Evolutionary conservation across 1,140 invertebrate species (phyloP), one percentile per base, ranked within the genome.

Genomic region (Drosophila lacteicornis): DNA sequence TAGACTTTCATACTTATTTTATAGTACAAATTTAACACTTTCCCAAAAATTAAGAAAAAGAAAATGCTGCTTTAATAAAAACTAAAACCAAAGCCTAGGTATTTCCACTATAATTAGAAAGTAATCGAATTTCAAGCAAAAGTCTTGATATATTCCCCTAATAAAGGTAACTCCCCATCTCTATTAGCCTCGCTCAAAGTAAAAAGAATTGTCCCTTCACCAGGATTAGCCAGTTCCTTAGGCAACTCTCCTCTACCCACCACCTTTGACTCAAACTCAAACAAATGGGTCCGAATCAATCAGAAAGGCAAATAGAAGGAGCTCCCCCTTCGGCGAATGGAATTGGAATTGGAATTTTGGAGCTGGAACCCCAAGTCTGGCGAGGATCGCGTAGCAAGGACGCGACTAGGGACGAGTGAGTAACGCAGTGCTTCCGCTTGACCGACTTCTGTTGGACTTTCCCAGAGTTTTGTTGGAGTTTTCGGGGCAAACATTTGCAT

Each of bases 291-390:
- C 17, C 75, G 45, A 86, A 82, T 86, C 82, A 87, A 86, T 87
- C 83, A 69, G 51, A 85, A 82, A 87, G 62, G 82, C 82, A 85
- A 85, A 85, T 59, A 85, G 62, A 80, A 66, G 11, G 19, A 19
- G 19, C 47, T 19, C n/a, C 33, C 68, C 40, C 55, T 61, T 19
- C 36, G 11, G n/a, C 33, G 50, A 69, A 43, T 61, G 57, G 75
- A 79, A 80, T 84, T 76, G 66, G 43, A 57, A 73, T 19, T 30
- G 27, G 9, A 25, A 40, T 13, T 12, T 12, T 43, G 25, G 46
- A 49, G 19, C 17, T 38, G 19, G 2, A 7, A 8, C 19, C 51
- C 19, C 51, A 36, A 22, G 51, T 22, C 51, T 22, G 50, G 30
- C 15, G 12, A 12, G 59, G 19, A 42, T 25, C 25, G n/a, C 12